Evolutionary conservation across 2,888 invertebrate species (phyloP).

Genomic region (Xestia rhomboidea): DNA sequence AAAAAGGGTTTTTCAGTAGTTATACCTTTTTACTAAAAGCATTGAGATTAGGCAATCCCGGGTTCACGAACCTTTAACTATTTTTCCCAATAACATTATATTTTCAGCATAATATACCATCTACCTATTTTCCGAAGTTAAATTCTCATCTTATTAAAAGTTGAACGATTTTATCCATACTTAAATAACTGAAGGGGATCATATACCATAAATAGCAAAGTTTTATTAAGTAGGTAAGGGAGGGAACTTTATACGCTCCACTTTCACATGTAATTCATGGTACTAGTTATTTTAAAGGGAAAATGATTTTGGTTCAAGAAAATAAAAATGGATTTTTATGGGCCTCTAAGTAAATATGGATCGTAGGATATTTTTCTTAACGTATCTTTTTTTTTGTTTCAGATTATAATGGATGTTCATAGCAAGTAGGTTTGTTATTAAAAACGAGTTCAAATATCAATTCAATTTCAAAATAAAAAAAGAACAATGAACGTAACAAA

Average conservation of each 20-base stretch:
- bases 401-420: constrained; percentile 60
- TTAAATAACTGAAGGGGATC: constrained; percentile 52
- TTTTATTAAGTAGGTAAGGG: constrained; percentile 51
- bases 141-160: constrained; percentile 59
- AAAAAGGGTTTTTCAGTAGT: not conserved
- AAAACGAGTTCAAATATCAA: not conserved
- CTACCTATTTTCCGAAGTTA: constrained; percentile 33
- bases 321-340: constrained; percentile 1
- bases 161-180: constrained; percentile 59
- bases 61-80: not conserved
- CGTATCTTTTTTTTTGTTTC: constrained; percentile 56
- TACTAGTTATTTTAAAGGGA: constrained; percentile 8
- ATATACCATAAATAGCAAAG: constrained; percentile 65
- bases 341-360: too few relatives aligned
- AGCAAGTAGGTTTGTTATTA: constrained; percentile 27
- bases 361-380: not conserved
- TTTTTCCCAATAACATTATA: constrained; percentile 20
- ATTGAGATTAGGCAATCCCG: not conserved
- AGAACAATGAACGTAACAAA: constrained; percentile 49
- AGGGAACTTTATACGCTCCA: constrained; percentile 44
- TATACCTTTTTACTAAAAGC: not conserved
- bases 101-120: constrained; percentile 15
- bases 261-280: constrained; percentile 33
- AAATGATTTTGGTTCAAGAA: constrained; percentile 26
- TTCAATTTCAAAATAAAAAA: not conserved